phyloP scores from a whole-genome alignment of 2,113 vertebrate species.

The Castor canadensis region DNA sequence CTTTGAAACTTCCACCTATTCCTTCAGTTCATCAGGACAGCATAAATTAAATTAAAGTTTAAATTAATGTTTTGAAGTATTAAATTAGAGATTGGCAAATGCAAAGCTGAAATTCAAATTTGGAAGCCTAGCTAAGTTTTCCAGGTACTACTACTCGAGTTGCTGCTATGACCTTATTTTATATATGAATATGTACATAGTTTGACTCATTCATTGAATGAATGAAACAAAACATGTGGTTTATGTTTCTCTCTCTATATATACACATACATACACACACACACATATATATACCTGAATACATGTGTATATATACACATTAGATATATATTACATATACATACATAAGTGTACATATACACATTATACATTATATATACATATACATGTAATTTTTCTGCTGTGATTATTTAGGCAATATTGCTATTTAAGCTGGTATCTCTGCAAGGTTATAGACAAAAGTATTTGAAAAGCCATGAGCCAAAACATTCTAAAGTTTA shows the following conservation, averaged over 20 bases:
- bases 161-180: background rate
- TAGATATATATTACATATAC: no score
- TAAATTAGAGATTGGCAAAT: background rate
- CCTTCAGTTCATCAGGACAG: background rate
- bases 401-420: background rate
- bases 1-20: background rate
- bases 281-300: no score
- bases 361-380: background rate
- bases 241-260: no score
- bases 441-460: background rate
- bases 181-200: no score
- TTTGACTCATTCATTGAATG: no score
- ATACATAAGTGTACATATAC: background rate
- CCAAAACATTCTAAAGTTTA: background rate
- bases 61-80: background rate
- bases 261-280: no score
- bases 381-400: background rate
- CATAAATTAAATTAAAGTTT: background rate
- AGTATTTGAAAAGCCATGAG: background rate
- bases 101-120: background rate
- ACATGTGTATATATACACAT: background rate
- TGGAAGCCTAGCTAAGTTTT: background rate
- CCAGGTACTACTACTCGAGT: background rate
- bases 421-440: background rate
- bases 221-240: no score